A percentile compares a stretch with the other conserved stretches of the same genome.
Evolutionary conservation across 2,113 vertebrate species (phyloP).

Genomic region (Terrapene triunguis): DNA sequence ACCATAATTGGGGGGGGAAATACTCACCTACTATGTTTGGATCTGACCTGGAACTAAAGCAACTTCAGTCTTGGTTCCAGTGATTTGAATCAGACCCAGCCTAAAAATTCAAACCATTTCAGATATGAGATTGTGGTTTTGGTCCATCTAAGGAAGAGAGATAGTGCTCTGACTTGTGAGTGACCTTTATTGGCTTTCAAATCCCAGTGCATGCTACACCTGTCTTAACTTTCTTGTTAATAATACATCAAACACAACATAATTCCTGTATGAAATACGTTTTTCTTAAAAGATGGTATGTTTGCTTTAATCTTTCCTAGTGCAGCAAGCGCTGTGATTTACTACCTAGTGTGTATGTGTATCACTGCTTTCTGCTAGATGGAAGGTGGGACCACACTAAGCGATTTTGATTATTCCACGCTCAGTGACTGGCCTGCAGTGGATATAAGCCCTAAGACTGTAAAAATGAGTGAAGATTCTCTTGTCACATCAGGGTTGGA

Average conservation of each 20-base stretch:
- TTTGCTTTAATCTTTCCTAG: neutral
- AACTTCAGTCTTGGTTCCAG: neutral
- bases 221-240: neutral
- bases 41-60: neutral
- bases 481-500: neutral
- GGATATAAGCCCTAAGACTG: neutral
- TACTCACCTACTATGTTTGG: neutral
- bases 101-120: conserved; percentile 42
- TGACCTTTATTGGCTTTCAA: conserved; percentile 1
- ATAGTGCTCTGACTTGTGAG: neutral
- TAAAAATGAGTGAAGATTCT: neutral
- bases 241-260: neutral
- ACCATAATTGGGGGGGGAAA: neutral
- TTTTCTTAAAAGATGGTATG: neutral
- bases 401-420: neutral
- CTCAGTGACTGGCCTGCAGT: neutral
- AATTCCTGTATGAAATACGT: neutral
- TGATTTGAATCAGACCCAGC: neutral
- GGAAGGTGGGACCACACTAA: neutral
- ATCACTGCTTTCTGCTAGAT: neutral
- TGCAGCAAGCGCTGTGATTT: neutral
- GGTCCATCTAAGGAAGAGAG: neutral
- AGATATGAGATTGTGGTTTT: conserved; percentile 4
- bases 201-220: neutral
- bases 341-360: neutral